Base-by-base conservation (phyloP, 1,140 invertebrate species). In the Periplaneta americana region DNA sequence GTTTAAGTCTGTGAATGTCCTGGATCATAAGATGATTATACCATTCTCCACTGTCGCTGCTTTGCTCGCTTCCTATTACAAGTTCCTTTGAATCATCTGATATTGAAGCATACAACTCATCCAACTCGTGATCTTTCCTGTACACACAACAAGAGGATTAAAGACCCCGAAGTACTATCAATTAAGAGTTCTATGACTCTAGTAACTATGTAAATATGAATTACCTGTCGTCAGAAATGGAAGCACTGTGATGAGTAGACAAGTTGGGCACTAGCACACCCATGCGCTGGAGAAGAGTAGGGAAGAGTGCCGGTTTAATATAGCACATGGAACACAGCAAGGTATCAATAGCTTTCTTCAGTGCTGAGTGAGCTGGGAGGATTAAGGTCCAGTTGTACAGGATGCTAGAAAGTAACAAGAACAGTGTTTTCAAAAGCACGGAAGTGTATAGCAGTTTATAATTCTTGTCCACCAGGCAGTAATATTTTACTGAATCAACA, bases 291-390 rank as follows among this genome's bases (percentile, higher is more conserved):
- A 97, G 86, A 13, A 97, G 87, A 82, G 93, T 89, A 33, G 91
- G 92, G 84, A 96, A 97, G 32, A 95, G 88, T 75, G 93, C 92
- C 0, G 96, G 94, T 82, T 93, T 91, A 35, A 96, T 95, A 86
- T 94, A 94, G 86, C 96, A 98, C 83, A 97, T 90, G 1, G 96
- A 93, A 85, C 96, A 98, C 18, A 98, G 87, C 9, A 96, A 91
- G 84, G 93, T 90, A 86, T 95, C 95, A 1, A 97, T 89, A 1
- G 96, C 91, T 85, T 93, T 92, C 88, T 97, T 98, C 66, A 97
- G 87, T 1, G 93, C 91, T 34, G 92, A 91, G 66, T 92, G 90
- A 15, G 91, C 91, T 74, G 91, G 90, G 74, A 95, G 88, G 8
- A 90, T 88, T 28, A 92, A 89, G 11, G 95, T 93, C 94, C 96